Evolutionary conservation across 2,113 vertebrate genomes (phyloP).

Genomic region (Eclectus roratus): DNA sequence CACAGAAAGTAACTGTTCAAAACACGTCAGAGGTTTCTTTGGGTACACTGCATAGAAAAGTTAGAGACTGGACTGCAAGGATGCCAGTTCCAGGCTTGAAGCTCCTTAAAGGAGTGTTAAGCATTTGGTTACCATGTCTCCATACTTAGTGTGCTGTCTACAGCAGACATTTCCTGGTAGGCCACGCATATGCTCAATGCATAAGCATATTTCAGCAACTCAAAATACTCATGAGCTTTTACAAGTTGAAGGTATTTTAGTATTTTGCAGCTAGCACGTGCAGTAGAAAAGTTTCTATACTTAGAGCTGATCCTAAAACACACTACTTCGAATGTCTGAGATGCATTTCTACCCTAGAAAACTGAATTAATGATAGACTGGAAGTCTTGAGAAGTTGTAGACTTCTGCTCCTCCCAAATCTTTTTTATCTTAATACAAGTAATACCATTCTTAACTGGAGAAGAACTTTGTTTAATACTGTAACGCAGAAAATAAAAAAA

Average conservation of each 20-base stretch:
- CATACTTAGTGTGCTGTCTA: not conserved
- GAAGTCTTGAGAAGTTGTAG: not conserved
- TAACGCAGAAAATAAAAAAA: not conserved
- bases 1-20: not conserved
- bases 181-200: not conserved
- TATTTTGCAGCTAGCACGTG: not conserved
- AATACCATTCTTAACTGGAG: not conserved
- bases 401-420: not conserved
- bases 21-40: rapidly evolving
- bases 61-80: not conserved
- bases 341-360: not conserved
- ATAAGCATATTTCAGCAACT: not conserved
- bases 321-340: not conserved
- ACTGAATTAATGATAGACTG: not conserved
- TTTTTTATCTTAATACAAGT: not conserved
- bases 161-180: not conserved
- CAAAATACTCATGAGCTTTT: not conserved
- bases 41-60: not conserved
- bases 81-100: not conserved
- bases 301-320: not conserved
- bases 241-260: slow-evolving; percentile 2
- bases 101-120: rapidly evolving
- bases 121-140: not conserved
- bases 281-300: not conserved
- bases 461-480: not conserved